Base-by-base conservation (phyloP, 2,113 vertebrate genomes). In the Coptodon rendalli region DNA sequence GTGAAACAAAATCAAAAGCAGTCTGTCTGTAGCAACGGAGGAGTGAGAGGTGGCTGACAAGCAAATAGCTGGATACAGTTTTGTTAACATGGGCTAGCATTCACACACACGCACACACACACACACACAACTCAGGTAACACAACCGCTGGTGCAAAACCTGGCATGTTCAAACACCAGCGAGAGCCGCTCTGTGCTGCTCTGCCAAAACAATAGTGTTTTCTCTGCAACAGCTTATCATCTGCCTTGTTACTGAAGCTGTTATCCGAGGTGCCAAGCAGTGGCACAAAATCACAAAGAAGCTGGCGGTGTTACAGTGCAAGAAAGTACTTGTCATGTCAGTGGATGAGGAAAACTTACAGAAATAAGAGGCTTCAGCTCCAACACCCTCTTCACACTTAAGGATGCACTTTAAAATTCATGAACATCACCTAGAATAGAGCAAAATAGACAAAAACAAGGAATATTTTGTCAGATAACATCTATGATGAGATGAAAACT, bases 381-480 rank as follows among this genome's bases (percentile, higher is more conserved):
- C 93, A 24, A 81, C 90, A 92, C 92, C 92, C 92, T 92, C 94
- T 93, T 90, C 89, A 94, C 93, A 94, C 92, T 95, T 84, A 54
- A n/a, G 50, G 31, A 56, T 7, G 66, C 45, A 83, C 38, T 93
- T 87, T 91, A 83, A 91, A 90, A 94, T 86, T 87, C 92, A 94
- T 95, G 94, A 95, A 94, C 84, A 87, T 89, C 86, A 88, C 91
- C 94, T 95, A 81, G n/a, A 88, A 92, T 80, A 85, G 10, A 88
- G 22, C 3, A 59, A 84, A 53, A 84, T 34, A 87, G 12, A 81
- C 11, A 7, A 61, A 76, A 82, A n/a, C 31, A 66, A 7, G 61
- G 1, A 9, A 6, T 3, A 29, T 22, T 48, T 78, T 29, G 45
- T 78, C 45, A 78, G 27, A 78, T 78, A 50, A 50, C 45, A 78